Conservation (phyloP, 2,888 invertebrate species). For the Chironomus tentans region DNA sequence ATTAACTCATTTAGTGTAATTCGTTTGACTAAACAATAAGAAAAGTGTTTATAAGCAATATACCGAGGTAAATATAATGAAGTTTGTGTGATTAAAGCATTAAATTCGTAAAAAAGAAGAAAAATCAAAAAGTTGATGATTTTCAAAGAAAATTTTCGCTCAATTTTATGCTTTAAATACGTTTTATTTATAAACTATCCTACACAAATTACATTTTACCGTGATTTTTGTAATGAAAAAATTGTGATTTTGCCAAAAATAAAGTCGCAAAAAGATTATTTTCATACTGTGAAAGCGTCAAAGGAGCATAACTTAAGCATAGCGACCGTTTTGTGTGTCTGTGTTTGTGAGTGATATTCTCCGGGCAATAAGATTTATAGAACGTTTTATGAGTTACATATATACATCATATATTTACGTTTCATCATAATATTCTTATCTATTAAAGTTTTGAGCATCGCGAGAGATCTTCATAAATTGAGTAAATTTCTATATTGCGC, state of each 20-base stretch:
- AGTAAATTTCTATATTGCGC: too few relatives aligned
- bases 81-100: too few relatives aligned
- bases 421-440: too few relatives aligned
- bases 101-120: not conserved
- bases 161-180: not conserved
- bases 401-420: too few relatives aligned
- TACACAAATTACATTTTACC: not conserved
- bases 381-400: too few relatives aligned
- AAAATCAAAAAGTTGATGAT: not conserved
- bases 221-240: not conserved
- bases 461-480: too few relatives aligned
- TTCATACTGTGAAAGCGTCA: not conserved
- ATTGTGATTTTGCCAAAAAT: slow-evolving; percentile 8
- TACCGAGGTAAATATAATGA: too few relatives aligned
- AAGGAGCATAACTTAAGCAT: slow-evolving; percentile 1
- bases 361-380: too few relatives aligned
- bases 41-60: too few relatives aligned
- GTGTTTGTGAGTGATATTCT: not conserved
- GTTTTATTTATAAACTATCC: slow-evolving; percentile 4
- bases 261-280: not conserved
- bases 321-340: not conserved
- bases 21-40: too few relatives aligned
- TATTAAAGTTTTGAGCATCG: too few relatives aligned
- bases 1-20: too few relatives aligned
- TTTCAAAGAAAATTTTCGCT: not conserved